phyloP scores from a whole-genome alignment of 2,888 invertebrate genomes.

The Ormyrus thymus region DNA sequence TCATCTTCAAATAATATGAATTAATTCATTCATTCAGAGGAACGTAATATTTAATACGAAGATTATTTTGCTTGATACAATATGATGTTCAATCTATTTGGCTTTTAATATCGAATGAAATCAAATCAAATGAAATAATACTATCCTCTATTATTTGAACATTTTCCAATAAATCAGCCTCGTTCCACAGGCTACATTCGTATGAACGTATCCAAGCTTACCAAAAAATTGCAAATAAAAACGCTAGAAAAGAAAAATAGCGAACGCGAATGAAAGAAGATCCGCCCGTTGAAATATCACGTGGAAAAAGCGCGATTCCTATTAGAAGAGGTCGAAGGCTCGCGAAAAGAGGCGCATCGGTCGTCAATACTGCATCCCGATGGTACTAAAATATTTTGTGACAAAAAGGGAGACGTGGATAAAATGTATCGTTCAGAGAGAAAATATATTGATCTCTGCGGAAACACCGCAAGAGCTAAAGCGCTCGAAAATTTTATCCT shows the following conservation, averaged over 20 bases:
- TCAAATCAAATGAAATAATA: no score
- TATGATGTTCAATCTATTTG: no score
- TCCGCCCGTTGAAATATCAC: constrained; percentile 14
- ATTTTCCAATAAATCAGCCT: no score
- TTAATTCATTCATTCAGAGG: no score
- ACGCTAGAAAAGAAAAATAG: background rate
- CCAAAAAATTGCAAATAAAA: background rate
- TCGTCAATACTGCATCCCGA: constrained; percentile 16
- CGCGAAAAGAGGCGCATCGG: constrained; percentile 1
- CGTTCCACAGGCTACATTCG: no score
- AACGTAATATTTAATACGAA: no score
- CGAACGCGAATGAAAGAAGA: background rate
- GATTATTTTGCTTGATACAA: no score
- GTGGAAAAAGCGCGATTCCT: constrained; percentile 5
- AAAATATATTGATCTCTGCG: constrained; percentile 19
- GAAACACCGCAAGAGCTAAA: background rate
- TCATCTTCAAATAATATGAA: no score
- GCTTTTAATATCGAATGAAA: no score
- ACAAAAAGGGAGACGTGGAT: constrained; percentile 16
- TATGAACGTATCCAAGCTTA: no score
- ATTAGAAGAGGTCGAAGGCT: background rate
- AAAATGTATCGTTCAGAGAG: constrained; percentile 10
- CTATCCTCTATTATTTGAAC: no score
- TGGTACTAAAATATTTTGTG: constrained; percentile 27
- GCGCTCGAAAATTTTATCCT: constrained; percentile 40